Evolutionary conservation across 1,140 invertebrate species (phyloP).

Genomic region (Zaprionus ghesquierei): DNA sequence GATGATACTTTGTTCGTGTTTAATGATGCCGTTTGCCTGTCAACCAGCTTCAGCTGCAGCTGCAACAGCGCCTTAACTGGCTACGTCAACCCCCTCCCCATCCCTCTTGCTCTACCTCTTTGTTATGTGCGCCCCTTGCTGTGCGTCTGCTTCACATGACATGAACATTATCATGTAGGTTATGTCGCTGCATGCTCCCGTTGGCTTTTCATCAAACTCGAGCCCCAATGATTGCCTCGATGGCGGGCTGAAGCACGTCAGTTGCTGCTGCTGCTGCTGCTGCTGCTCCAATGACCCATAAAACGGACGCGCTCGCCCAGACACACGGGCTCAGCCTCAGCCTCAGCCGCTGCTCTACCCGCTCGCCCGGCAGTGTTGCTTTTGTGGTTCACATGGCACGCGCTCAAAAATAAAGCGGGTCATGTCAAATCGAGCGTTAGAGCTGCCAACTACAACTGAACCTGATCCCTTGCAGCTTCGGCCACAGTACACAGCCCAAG

Average conservation of each 20-base stretch:
- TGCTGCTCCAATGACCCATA: constrained; percentile 77
- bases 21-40: constrained; percentile 76
- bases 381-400: constrained; percentile 68
- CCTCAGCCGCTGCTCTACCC: too few species aligned
- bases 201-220: constrained; percentile 67
- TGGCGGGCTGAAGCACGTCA: constrained; percentile 31
- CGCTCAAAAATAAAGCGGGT: constrained; percentile 40
- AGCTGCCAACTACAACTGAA: not conserved
- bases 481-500: not conserved
- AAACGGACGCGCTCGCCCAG: constrained; percentile 50
- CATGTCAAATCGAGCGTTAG: constrained; percentile 54
- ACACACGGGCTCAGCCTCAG: too few species aligned
- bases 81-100: not conserved
- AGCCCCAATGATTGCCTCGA: constrained; percentile 43
- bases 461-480: not conserved
- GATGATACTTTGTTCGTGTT: constrained; percentile 76
- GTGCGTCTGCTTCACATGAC: constrained; percentile 27
- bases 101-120: not conserved
- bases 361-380: constrained; percentile 21
- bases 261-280: constrained; percentile 8
- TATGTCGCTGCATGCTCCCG: constrained; percentile 59
- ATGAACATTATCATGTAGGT: constrained; percentile 62
- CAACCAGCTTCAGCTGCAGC: constrained; percentile 28
- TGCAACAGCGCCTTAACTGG: constrained; percentile 39
- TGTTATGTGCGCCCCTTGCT: not conserved